Evolutionary conservation across 1,140 invertebrate genomes (phyloP).

Genomic region (Sycophila sp.): DNA sequence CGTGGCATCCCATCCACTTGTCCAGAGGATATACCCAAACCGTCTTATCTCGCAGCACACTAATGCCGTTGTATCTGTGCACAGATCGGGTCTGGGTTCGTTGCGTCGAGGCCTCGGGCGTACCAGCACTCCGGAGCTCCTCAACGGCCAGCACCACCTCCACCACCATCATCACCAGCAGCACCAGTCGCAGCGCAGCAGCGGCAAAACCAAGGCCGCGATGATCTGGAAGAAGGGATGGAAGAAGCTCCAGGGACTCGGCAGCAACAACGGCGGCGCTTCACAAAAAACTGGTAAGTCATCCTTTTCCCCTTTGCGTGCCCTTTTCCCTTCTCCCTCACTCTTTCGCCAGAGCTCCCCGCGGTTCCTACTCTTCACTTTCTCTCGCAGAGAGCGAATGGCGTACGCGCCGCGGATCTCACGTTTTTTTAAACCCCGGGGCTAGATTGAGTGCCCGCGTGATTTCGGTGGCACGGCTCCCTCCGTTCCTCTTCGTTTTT

Average conservation of each 20-base stretch:
- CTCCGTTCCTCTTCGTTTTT: too few species aligned
- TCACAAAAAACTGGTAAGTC: slow-evolving; percentile 66
- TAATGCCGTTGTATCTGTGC: background rate
- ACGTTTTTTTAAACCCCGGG: background rate
- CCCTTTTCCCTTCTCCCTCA: background rate
- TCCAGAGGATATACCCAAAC: too few species aligned
- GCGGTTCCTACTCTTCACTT: background rate
- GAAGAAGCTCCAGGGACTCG: slow-evolving; percentile 78
- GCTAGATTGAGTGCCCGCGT: background rate
- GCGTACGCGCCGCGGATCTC: too few species aligned
- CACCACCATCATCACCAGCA: slow-evolving; percentile 23
- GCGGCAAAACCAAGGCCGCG: slow-evolving; percentile 57
- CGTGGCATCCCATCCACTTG: too few species aligned
- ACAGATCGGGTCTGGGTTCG: slow-evolving; percentile 61
- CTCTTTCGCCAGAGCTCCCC: too few species aligned
- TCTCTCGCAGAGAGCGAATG: background rate
- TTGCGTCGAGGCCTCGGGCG: slow-evolving; percentile 53
- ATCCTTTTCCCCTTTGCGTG: slow-evolving; percentile 6
- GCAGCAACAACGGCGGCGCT: slow-evolving; percentile 39
- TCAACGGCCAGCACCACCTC: background rate
- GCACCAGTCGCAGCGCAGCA: slow-evolving; percentile 43
- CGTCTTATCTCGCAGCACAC: too few species aligned
- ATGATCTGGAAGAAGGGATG: slow-evolving; percentile 70
- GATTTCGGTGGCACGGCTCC: slow-evolving; percentile 8
- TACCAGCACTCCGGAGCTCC: slow-evolving; percentile 46